A percentile compares a stretch with the other conserved stretches of the same genome.
Conservation (phyloP, 1,140 invertebrate species). For the Tetragonula clypearis region DNA sequence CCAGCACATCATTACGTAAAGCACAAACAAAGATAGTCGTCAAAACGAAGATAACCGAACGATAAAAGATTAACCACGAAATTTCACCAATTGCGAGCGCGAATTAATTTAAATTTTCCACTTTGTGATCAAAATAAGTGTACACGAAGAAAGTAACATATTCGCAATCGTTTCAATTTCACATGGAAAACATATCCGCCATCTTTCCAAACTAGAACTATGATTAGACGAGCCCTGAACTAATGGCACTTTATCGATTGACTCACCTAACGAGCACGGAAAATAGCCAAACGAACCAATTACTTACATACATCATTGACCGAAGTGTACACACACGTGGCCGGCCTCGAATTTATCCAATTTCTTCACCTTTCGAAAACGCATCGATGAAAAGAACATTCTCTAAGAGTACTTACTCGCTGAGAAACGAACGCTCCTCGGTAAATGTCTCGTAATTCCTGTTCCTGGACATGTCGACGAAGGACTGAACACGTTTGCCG, state of each 20-base stretch:
- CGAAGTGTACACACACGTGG: too few relatives aligned
- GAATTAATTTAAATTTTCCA: not conserved
- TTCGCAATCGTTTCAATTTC: not conserved
- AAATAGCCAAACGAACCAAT: not conserved
- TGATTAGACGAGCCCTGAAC: not conserved
- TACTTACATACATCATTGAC: not conserved
- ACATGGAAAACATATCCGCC: too few relatives aligned
- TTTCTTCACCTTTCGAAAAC: not conserved
- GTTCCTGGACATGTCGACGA: constrained; percentile 65
- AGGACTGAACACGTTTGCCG: constrained; percentile 64
- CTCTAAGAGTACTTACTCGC: constrained; percentile 22
- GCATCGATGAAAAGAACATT: not conserved
- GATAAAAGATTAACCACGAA: not conserved
- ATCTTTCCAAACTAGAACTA: not conserved
- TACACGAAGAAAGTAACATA: not conserved
- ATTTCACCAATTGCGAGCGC: not conserved
- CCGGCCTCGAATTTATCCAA: not conserved
- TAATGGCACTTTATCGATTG: not conserved
- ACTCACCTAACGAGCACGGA: not conserved
- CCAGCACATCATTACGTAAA: not conserved
- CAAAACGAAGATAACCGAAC: not conserved
- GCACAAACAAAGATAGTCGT: not conserved
- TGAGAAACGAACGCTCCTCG: not conserved
- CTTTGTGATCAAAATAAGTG: not conserved
- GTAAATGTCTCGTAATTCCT: constrained; percentile 71